A percentile compares a stretch with the other conserved stretches of the same genome.
These are phyloP conservation scores for Paraescarpia echinospica DNA, from an alignment of 1,140 invertebrate genomes.

Conservation along the genomic window DNA sequence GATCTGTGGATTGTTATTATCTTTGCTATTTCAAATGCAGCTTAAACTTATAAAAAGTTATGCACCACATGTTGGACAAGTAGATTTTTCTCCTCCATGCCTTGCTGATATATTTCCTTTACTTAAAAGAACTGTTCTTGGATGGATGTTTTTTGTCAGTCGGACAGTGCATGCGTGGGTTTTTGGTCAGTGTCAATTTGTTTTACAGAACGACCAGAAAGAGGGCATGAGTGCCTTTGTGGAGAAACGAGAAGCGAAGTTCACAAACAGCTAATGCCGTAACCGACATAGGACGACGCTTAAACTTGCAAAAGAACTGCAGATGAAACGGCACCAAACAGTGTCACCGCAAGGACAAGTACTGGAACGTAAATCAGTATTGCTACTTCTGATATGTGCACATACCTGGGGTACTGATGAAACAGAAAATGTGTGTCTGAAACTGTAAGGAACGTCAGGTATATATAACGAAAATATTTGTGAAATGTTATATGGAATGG, in stretches of 20 bases:
- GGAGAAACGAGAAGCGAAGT: conserved; percentile 56
- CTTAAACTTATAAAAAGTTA: neutral
- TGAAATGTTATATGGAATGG: neutral
- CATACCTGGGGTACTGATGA: neutral
- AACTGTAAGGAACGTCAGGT: neutral
- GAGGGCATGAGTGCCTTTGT: conserved; percentile 60
- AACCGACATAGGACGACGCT: neutral
- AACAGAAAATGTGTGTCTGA: neutral
- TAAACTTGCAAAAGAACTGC: neutral
- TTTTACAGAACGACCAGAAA: conserved; percentile 54
- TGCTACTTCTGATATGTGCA: neutral
- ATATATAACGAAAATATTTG: neutral
- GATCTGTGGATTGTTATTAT: neutral
- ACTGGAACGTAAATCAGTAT: neutral
- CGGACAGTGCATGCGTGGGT: neutral
- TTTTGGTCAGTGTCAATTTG: conserved; percentile 8
- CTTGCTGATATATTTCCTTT: neutral
- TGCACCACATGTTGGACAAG: neutral
- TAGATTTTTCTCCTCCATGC: neutral
- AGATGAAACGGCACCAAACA: no score
- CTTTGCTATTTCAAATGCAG: neutral
- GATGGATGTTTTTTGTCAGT: neutral
- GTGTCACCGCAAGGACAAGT: neutral
- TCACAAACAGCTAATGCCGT: conserved; percentile 48
- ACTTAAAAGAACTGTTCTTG: neutral